A percentile compares a stretch with the other conserved stretches of the same genome.
These are phyloP conservation scores for Bryconaethiops microstoma DNA, from an alignment of 2,797 vertebrate genomes.

Conservation along the genomic window DNA sequence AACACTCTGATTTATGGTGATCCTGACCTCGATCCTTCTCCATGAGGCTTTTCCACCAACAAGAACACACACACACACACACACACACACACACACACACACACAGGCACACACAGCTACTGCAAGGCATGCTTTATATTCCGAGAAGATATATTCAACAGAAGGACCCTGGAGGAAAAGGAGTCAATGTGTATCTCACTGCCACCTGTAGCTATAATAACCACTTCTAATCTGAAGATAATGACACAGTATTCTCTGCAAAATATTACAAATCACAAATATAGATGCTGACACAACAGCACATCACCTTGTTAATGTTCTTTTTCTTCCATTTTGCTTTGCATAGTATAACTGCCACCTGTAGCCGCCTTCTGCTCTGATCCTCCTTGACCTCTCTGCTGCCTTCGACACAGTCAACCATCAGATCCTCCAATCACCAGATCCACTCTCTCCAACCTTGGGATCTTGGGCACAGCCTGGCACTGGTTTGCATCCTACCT, in stretches of 20 bases:
- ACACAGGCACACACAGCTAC: not conserved
- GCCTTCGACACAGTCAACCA: too few relatives aligned
- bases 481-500: too few relatives aligned
- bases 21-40: slow-evolving; percentile 1
- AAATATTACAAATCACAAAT: not conserved
- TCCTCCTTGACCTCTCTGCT: too few relatives aligned
- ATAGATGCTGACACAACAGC: not conserved
- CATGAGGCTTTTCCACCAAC: not conserved
- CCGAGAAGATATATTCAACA: slow-evolving; percentile 44
- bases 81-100: not conserved
- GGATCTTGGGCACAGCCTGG: too few relatives aligned
- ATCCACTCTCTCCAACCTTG: too few relatives aligned
- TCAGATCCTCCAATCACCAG: too few relatives aligned
- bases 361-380: too few relatives aligned
- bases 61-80: not conserved
- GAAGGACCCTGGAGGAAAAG: slow-evolving; percentile 18
- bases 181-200: not conserved
- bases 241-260: slow-evolving; percentile 17
- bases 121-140: slow-evolving; percentile 1
- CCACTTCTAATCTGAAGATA: slow-evolving; percentile 53
- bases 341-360: too few relatives aligned
- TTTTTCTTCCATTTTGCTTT: too few relatives aligned
- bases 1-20: slow-evolving; percentile 47
- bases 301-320: not conserved
- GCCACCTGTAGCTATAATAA: slow-evolving; percentile 7